Evolutionary conservation across 23 tunicate genomes (phyloP), one percentile per base, ranked within the genome.

Genomic region (Trididemnum nubilum): DNA sequence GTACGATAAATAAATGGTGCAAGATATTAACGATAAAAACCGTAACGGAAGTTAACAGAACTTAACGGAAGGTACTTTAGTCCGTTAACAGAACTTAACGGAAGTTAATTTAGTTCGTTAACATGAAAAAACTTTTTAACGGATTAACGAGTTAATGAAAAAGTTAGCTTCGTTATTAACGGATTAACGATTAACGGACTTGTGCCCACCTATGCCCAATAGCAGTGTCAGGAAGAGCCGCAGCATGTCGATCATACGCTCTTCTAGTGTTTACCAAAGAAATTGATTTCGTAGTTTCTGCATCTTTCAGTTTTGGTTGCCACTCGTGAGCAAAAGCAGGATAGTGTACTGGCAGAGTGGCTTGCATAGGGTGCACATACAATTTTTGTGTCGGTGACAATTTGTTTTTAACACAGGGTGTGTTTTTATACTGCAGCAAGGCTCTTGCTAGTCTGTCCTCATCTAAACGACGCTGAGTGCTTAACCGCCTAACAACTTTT

Each of bases 381-480:
- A 61, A 24, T 24, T 61, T 61, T n/a, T 61, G 67, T 12, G 67
- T 26, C 3, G 67, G 29, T 21, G 67, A 61, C 5, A 61, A 22
- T 12, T 24, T 24, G 29, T 61, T 26, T 61, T 21, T 61, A 23
- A 21, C 29, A 24, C 7, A 4, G 31, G 37, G 74, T 7, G 74
- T 33, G 25, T 33, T 67, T 32, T 38, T 32, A 33, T 67, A 67
- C 7, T 67, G 74, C 38, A 33, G 22, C 9, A 67, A 38, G 2
- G 38, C 74, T 33, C 74, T 37, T 7, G 38, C 74, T 38, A 67
- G 74, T 33, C 5, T 32, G 74, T 67, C 74, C 33, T 33, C 38
- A 67, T 67, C 38, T 5, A 33, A 3, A 12, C 15, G 12, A n/a
- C 12, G n/a, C 7, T 67, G 22, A 2, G 31, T 67, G 21, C 37